These are phyloP conservation scores for Dasysyrphus tricinctus DNA, from an alignment of 2,888 invertebrate species.

Conservation along the genomic window DNA sequence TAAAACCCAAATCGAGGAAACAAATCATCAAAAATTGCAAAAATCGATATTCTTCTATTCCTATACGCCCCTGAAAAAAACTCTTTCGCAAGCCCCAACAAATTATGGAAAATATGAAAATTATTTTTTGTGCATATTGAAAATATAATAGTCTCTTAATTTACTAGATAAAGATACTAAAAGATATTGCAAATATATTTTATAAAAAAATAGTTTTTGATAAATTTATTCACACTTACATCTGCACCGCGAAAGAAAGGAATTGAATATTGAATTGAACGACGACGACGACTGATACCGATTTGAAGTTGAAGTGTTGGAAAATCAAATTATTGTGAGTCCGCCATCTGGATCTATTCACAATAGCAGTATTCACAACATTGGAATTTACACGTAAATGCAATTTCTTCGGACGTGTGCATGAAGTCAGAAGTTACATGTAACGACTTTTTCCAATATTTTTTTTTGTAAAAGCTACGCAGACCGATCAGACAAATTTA, in stretches of 20 bases:
- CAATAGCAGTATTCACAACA: not conserved
- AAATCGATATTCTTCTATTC: slow-evolving; percentile 29
- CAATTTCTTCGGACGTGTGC: too few species aligned
- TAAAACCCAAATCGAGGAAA: not conserved
- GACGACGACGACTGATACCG: slow-evolving; percentile 30
- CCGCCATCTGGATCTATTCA: not conserved
- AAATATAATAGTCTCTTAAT: not conserved
- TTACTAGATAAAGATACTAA: not conserved
- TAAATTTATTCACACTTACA: slow-evolving; percentile 49
- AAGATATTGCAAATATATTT: slow-evolving; percentile 14
- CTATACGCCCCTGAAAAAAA: not conserved
- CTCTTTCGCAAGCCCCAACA: too few species aligned
- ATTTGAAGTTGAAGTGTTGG: slow-evolving; percentile 18
- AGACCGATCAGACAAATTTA: too few species aligned
- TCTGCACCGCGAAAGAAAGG: slow-evolving; percentile 55
- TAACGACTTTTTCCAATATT: too few species aligned
- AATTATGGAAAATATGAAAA: not conserved
- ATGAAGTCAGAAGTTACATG: too few species aligned
- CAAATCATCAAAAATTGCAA: not conserved
- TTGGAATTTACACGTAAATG: too few species aligned
- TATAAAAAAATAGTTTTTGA: not conserved
- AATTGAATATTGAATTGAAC: slow-evolving; percentile 55
- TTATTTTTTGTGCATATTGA: not conserved
- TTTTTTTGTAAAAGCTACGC: too few species aligned
- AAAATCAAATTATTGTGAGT: slow-evolving; percentile 42